Conservation (phyloP, 2,888 invertebrate genomes). For the Drosophila recens region DNA sequence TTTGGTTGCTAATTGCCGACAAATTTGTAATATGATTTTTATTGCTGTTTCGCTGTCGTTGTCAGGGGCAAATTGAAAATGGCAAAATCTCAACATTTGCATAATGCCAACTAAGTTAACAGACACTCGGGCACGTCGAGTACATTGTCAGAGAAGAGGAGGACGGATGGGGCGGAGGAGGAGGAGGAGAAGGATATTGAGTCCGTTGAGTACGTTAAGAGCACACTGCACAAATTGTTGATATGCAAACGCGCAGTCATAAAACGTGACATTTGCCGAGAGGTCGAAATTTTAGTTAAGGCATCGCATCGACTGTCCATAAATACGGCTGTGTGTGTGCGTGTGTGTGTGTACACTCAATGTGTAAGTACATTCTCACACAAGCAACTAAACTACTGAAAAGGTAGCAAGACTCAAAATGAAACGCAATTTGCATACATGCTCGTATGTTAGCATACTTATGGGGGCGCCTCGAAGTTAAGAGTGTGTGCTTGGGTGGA, state of each 20-base stretch:
- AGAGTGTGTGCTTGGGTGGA: constrained; percentile 19
- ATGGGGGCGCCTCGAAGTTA: constrained; percentile 7
- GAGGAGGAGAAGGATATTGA: not conserved
- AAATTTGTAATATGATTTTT: constrained; percentile 32
- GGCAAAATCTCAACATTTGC: constrained; percentile 64
- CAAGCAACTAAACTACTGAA: constrained; percentile 20
- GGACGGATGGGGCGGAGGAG: not conserved
- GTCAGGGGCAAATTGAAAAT: constrained; percentile 39
- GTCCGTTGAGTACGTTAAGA: constrained; percentile 29
- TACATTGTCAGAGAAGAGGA: not conserved
- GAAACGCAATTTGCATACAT: constrained; percentile 71
- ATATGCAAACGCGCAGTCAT: constrained; percentile 67
- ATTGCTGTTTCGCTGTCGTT: constrained; percentile 9
- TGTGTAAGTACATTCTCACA: constrained; percentile 6
- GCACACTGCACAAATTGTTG: constrained; percentile 55
- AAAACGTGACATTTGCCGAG: constrained; percentile 78
- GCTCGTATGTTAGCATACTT: constrained; percentile 16
- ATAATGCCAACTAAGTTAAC: constrained; percentile 58
- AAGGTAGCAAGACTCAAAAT: constrained; percentile 68
- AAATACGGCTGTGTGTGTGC: constrained; percentile 36
- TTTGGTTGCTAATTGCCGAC: constrained; percentile 30
- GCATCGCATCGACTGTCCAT: constrained; percentile 58
- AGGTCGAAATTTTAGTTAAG: constrained; percentile 54
- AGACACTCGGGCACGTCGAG: constrained; percentile 32
- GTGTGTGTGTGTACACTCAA: constrained; percentile 15